Base-by-base conservation (phyloP, 2,797 vertebrate species). In the Streptopelia turtur region DNA sequence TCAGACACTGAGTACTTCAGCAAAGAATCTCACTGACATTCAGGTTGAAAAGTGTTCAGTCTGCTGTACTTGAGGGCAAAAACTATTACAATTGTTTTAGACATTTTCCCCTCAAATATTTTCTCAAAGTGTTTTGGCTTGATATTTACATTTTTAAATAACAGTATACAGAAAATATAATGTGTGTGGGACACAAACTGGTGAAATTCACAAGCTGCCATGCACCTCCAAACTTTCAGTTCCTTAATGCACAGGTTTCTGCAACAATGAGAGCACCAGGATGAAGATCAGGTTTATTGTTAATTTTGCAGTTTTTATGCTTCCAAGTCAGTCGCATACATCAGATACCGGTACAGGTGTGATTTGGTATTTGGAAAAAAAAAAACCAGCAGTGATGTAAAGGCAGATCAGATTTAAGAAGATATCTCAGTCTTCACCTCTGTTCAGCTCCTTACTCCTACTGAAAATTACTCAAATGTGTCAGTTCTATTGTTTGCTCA, bases 121-220 rank as follows among this genome's bases (percentile, higher is more conserved):
- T 94, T 95, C 47, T 64, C 88, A 50, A 92, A 75, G 31, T 74
- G 5, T 68, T 92, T 90, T 93, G 86, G 70, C 8, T 71, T 71
- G 2, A 14, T 94, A 87, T 92, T 97, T 95, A 83, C 35, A 41
- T 82, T 87, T 75, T 66, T n/a, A 84, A 56, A 87, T 37, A 75
- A 6, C 14, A 68, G 30, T 64, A 69, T 69, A 25, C 10, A 87
- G 90, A 90, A 95, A 94, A 93, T 33, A 6, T 52, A 91, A 78
- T 78, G 76, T 8, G 9, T 56, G 68, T 78, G 78, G 77, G 74
- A 83, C n/a, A 81, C 11, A 69, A 41, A 76, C 64, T 13, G 35
- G 1, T 50, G 41, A 66, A 60, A 83, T 61, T 55, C 30, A 41
- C 22, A 74, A 81, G 13, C 47, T 77, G 21, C 37, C n/a, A 9